A percentile compares a stretch with the other conserved stretches of the same genome.
phyloP scores from a whole-genome alignment of 2,797 vertebrate species.

The Coregonus sp. region DNA sequence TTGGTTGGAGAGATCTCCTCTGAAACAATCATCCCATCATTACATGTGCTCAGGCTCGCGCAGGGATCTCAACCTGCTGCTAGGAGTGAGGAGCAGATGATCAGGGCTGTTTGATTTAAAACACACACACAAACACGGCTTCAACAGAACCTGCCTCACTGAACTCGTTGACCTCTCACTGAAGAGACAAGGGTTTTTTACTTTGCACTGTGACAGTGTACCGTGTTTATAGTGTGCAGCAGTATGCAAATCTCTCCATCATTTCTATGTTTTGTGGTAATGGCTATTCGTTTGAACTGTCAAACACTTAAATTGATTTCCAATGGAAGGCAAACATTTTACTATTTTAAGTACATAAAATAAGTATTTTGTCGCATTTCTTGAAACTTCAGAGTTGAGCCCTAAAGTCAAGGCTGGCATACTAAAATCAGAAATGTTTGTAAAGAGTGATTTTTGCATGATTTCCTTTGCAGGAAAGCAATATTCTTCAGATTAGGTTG shows the following conservation, averaged over 20 bases:
- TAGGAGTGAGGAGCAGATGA: conserved; percentile 35
- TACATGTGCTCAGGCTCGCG: conserved; percentile 31
- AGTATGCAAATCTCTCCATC: neutral
- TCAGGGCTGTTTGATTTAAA: conserved; percentile 24
- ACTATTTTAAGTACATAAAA: neutral
- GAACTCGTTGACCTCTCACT: neutral
- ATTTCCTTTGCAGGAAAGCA: conserved; percentile 14
- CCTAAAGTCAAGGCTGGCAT: neutral
- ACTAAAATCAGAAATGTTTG: neutral
- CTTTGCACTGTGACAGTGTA: conserved; percentile 12
- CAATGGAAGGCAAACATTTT: neutral
- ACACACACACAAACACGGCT: conserved; percentile 5
- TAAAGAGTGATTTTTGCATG: neutral
- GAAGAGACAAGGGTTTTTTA: neutral
- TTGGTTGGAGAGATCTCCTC: conserved; percentile 57
- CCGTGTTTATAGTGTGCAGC: neutral
- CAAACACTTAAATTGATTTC: neutral
- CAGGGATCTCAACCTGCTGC: conserved; percentile 37
- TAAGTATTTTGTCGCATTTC: neutral
- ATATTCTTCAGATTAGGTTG: conserved; percentile 31
- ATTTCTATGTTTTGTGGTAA: neutral
- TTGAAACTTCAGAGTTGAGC: neutral
- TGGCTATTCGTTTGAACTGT: neutral
- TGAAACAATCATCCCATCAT: conserved; percentile 55
- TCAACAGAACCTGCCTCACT: neutral